These are phyloP conservation scores for Typhlomys cinereus DNA, from an alignment of 2,113 vertebrate genomes.

Conservation along the genomic window DNA sequence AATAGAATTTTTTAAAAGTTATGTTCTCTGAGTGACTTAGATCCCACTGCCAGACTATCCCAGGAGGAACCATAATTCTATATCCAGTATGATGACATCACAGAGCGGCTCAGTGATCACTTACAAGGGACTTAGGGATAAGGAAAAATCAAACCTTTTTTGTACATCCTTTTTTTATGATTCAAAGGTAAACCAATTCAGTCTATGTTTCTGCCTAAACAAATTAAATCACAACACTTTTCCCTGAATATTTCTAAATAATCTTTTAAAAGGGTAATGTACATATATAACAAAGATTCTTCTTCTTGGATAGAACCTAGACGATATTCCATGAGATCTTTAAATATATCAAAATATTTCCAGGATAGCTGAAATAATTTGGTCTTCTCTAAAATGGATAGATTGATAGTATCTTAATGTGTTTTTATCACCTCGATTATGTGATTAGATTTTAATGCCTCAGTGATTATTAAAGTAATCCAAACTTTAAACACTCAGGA, in stretches of 20 bases:
- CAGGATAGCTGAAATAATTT: neutral
- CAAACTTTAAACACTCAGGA: neutral
- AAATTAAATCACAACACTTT: neutral
- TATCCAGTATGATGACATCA: neutral
- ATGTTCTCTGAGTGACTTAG: neutral
- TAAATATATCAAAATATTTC: neutral
- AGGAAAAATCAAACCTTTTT: neutral
- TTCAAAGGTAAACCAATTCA: neutral
- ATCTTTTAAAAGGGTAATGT: neutral
- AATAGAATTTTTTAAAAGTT: neutral
- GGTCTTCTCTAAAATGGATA: neutral
- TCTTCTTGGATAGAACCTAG: neutral
- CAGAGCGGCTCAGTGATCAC: neutral
- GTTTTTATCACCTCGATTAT: neutral
- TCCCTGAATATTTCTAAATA: neutral
- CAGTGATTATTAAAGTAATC: neutral
- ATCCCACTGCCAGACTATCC: too few species aligned
- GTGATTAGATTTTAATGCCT: neutral
- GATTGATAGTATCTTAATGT: neutral
- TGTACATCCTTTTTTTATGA: neutral
- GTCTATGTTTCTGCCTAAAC: neutral
- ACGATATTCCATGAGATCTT: neutral
- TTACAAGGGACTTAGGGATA: neutral
- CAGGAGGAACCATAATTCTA: neutral
- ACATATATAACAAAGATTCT: neutral